phyloP scores from a whole-genome alignment of 2,797 vertebrate species.

The Valencia hispanica region DNA sequence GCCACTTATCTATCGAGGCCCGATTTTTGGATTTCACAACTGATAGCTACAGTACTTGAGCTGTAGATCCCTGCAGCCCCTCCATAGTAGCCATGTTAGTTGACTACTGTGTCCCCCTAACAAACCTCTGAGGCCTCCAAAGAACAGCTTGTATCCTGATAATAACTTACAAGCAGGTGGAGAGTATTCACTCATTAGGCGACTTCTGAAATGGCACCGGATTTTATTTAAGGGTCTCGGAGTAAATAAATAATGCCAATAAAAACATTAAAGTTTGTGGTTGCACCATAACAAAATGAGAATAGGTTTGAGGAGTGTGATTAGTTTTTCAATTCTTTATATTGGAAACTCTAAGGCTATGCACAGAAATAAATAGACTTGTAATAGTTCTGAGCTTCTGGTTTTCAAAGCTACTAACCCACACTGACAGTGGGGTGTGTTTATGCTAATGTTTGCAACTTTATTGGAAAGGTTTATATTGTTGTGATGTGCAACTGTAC shows the following conservation, averaged over 20 bases:
- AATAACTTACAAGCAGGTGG: neutral
- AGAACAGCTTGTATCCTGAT: neutral
- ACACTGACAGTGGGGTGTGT: too few species aligned
- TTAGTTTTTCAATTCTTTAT: neutral
- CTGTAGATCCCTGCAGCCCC: neutral
- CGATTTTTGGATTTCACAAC: neutral
- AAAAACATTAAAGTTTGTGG: too few species aligned
- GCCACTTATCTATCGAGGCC: too few species aligned
- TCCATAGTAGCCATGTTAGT: neutral
- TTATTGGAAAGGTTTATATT: conserved; percentile 5
- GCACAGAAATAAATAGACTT: neutral
- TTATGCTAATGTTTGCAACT: conserved; percentile 24
- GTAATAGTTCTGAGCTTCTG: neutral
- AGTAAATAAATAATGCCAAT: neutral
- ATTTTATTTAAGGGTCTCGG: neutral
- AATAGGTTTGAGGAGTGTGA: neutral
- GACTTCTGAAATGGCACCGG: neutral
- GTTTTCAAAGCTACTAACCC: too few species aligned
- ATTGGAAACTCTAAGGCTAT: neutral
- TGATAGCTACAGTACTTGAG: neutral
- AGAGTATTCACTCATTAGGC: neutral
- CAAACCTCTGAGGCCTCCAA: neutral
- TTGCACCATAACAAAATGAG: neutral
- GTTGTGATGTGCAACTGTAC: neutral
- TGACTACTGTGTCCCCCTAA: neutral